These are phyloP conservation scores for Cartodere bifasciata DNA, from an alignment of 2,888 invertebrate genomes.

Conservation along the genomic window DNA sequence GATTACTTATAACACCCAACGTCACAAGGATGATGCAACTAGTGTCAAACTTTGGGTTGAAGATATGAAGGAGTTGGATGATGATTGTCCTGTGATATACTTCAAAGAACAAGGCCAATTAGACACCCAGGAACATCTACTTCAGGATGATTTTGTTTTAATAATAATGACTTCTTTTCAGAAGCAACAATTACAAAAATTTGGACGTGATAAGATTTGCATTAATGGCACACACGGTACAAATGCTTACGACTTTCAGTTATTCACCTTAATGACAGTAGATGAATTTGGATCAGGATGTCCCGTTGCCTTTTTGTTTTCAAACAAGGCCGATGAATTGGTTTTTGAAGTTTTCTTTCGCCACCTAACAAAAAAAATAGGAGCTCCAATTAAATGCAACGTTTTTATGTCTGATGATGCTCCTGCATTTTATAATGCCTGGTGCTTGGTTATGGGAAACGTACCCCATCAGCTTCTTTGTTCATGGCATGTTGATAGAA, in stretches of 20 bases:
- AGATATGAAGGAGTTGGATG: conserved; percentile 10
- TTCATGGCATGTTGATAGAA: conserved; percentile 18
- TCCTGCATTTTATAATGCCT: conserved; percentile 16
- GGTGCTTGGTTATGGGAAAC: conserved; percentile 14
- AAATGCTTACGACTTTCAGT: conserved; percentile 9
- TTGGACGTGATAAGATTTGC: conserved; percentile 11
- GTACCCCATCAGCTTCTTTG: conserved; percentile 11
- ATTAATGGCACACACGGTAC: conserved; percentile 11
- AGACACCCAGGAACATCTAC: conserved; percentile 7
- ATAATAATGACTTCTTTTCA: conserved; percentile 14
- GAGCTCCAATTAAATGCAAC: conserved; percentile 6
- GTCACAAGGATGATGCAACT: conserved; percentile 11
- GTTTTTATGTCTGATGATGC: conserved; percentile 17
- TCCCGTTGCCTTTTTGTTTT: conserved; percentile 17
- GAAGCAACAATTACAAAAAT: conserved; percentile 8
- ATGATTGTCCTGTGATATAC: conserved; percentile 10
- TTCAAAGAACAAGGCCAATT: conserved; percentile 10
- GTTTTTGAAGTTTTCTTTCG: conserved; percentile 11
- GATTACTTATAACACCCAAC: conserved; percentile 11
- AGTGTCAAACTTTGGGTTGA: conserved; percentile 13
- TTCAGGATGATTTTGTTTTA: conserved; percentile 6
- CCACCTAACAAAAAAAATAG: conserved; percentile 8
- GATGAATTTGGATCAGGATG: conserved; percentile 15
- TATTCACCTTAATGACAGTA: conserved; percentile 11
- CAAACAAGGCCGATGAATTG: conserved; percentile 12